A percentile compares a stretch with the other conserved stretches of the same genome.
phyloP scores from a whole-genome alignment of 2,888 invertebrate genomes.

The Leptothorax acervorum region DNA sequence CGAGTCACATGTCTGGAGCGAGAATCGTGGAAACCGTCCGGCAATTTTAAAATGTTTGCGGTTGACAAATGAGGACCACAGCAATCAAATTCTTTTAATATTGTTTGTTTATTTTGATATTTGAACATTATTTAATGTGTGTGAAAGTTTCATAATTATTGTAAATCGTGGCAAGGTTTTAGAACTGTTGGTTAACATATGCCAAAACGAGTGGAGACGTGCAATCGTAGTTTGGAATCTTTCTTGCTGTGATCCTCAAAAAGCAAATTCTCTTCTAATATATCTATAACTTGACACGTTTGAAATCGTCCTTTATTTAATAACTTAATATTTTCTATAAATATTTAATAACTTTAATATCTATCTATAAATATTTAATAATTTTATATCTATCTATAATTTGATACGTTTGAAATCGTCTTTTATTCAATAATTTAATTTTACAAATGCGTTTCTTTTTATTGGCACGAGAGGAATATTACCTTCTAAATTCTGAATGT shows the following conservation, averaged over 20 bases:
- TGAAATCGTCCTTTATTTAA: neutral
- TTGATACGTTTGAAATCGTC: neutral
- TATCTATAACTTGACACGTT: neutral
- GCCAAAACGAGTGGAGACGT: neutral
- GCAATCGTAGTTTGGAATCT: neutral
- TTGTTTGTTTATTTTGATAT: neutral
- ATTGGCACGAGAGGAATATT: neutral
- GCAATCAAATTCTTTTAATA: too few relatives aligned
- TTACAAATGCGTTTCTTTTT: too few relatives aligned
- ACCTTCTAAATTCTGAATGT: neutral
- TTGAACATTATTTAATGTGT: neutral
- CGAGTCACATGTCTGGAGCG: neutral
- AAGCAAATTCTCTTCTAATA: too few relatives aligned
- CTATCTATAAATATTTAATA: too few relatives aligned
- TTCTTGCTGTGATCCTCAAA: neutral
- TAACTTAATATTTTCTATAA: too few relatives aligned
- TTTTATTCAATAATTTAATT: neutral
- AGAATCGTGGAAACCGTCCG: neutral
- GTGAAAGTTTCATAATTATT: neutral
- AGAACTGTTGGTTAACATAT: constrained; percentile 1
- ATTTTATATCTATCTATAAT: neutral
- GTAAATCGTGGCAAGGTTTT: neutral
- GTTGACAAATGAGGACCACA: neutral
- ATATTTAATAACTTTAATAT: too few relatives aligned
- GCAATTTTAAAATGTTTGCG: neutral